Conservation (phyloP, 2,888 invertebrate species). For the Eupithecia insigniata region DNA sequence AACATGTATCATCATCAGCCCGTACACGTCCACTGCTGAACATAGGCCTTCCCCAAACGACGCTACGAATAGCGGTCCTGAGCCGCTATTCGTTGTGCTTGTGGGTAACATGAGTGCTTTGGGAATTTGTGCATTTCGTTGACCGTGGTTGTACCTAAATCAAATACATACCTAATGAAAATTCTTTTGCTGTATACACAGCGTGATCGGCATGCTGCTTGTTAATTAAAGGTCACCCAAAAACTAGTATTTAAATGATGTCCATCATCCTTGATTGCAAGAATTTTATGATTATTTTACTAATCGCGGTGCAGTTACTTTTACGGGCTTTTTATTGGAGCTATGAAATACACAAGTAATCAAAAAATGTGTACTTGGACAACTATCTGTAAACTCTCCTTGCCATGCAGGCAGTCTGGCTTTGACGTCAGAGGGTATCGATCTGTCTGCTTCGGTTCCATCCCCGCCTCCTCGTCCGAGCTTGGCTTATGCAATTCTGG, state of each 20-base stretch:
- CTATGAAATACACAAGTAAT: not conserved
- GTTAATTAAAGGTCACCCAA: not conserved
- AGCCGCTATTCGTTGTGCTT: no score
- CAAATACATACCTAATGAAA: not conserved
- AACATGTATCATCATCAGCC: no score
- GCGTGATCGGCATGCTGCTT: not conserved
- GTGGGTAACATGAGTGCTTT: no score
- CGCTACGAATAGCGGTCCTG: no score
- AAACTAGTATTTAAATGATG: not conserved
- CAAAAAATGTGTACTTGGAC: not conserved
- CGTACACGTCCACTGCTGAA: no score
- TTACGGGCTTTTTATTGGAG: not conserved
- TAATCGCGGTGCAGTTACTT: not conserved
- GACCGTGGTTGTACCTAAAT: not conserved
- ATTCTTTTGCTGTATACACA: not conserved
- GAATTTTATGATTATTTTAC: conserved; percentile 6
- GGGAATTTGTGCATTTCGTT: not conserved
- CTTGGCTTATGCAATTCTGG: conserved; percentile 73
- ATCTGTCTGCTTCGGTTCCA: conserved; percentile 70
- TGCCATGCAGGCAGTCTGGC: conserved; percentile 47
- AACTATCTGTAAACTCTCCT: conserved; percentile 15
- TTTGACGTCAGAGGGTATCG: conserved; percentile 75
- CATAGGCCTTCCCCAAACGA: no score
- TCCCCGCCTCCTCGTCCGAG: conserved; percentile 45
- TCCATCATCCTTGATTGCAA: not conserved